Base-by-base conservation (phyloP, 2,113 vertebrate species). In the Tupaia tana region DNA sequence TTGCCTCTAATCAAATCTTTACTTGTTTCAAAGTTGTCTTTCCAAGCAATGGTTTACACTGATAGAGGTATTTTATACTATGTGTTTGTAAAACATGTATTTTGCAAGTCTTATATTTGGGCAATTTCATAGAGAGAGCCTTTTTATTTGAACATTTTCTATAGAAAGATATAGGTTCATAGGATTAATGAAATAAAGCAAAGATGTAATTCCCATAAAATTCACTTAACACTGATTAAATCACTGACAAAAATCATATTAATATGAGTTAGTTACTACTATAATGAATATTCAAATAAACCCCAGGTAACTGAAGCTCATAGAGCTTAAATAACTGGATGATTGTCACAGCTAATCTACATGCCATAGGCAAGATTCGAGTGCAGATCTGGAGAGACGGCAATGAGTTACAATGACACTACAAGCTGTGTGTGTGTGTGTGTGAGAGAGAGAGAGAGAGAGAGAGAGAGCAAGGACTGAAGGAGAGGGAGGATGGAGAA, bases 111-210 rank as follows among this genome's bases (percentile, higher is more conserved):
- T 80, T 61, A 63, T 6, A 63, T 43, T 59, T 90, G 67, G 31
- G 9, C 27, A 3, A 86, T 84, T 91, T 87, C 27, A 79, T 75
- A 80, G 22, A 77, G 22, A 77, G 18, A 89, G 43, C 3, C 34
- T 73, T 71, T 81, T 52, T 67, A 67, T 56, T 34, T 85, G 82
- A 93, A 63, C 11, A 91, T 91, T 84, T 81, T 82, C 78, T 79
- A 2, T 43, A 67, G 10, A 9, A 78, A 78, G 10, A 87, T 61
- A 69, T 22, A 86, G 24, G 3, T 90, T 85, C 31, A 27, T 9
- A 54, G 34, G 9, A 31, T 69, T 34, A 69, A 67, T 15, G 18
- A 54, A 93, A 95, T 91, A 96, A 94, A 86, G 24, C n/a, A 95
- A 96, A 94, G 15, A n/a, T 74, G 9, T 82, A 56, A 63, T 12